Evolutionary conservation across 2,113 vertebrate species (phyloP).

Genomic region (Cyanoliseus patagonus): DNA sequence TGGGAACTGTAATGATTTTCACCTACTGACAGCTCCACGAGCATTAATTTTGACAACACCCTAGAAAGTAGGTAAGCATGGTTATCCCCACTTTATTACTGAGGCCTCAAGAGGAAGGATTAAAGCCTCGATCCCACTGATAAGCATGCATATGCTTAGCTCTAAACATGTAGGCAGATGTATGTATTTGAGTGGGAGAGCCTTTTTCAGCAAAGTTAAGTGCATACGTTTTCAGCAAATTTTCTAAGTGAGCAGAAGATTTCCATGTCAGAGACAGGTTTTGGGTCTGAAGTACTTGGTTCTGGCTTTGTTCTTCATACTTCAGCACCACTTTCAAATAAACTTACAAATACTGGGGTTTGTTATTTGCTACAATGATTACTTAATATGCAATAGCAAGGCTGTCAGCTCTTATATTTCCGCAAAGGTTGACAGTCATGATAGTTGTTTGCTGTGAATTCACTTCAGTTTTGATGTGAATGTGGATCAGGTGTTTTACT

Average conservation of each 20-base stretch:
- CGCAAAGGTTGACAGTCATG: neutral
- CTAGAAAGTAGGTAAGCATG: neutral
- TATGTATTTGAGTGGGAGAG: neutral
- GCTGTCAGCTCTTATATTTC: neutral
- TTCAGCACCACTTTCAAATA: neutral
- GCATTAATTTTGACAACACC: conserved; percentile 43
- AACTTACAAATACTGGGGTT: neutral
- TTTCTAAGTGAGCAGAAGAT: neutral
- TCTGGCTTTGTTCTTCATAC: neutral
- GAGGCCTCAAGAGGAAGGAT: neutral
- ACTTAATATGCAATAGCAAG: neutral
- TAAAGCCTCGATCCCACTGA: neutral
- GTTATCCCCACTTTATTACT: conserved; percentile 23
- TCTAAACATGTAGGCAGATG: neutral
- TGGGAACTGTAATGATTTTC: conserved; percentile 47
- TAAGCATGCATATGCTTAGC: neutral
- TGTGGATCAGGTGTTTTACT: neutral
- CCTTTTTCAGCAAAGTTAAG: neutral
- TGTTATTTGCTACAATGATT: neutral
- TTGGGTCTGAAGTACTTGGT: neutral
- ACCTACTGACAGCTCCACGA: neutral
- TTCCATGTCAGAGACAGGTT: neutral
- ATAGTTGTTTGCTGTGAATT: neutral
- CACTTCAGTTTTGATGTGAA: neutral
- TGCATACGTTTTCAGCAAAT: neutral